phyloP scores from a whole-genome alignment of 2,888 invertebrate species.

The Acrobasis suavella region DNA sequence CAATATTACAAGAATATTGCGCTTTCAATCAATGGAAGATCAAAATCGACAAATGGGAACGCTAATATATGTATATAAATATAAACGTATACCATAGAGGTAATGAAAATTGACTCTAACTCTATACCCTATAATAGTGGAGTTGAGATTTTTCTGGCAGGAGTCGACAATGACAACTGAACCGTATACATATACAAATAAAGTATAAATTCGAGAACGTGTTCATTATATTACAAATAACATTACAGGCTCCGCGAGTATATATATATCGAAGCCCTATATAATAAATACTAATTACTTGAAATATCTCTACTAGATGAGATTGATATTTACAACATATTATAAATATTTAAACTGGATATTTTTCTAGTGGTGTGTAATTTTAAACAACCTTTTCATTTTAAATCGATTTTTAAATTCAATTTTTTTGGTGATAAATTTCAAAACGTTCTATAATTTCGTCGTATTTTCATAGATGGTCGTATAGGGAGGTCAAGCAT shows the following conservation, averaged over 20 bases:
- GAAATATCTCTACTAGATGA: neutral
- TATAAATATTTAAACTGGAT: neutral
- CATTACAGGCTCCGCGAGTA: slow-evolving; percentile 16
- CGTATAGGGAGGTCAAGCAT: too few relatives aligned
- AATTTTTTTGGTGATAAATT: too few relatives aligned
- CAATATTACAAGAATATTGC: too few relatives aligned
- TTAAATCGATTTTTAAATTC: too few relatives aligned
- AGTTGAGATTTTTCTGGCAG: neutral
- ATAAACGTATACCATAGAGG: too few relatives aligned
- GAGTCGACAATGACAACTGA: neutral
- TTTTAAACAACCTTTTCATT: neutral
- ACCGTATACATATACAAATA: neutral
- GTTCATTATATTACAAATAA: neutral
- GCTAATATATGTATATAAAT: too few relatives aligned
- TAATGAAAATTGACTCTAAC: neutral
- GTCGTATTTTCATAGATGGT: too few relatives aligned
- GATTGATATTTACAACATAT: slow-evolving; percentile 17
- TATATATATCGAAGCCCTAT: slow-evolving; percentile 3
- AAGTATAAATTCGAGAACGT: slow-evolving; percentile 7
- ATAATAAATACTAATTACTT: neutral
- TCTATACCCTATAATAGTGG: neutral
- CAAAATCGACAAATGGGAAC: too few relatives aligned
- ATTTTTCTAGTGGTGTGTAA: neutral
- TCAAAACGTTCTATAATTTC: too few relatives aligned
- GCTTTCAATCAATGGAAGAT: too few relatives aligned